phyloP scores from a whole-genome alignment of 2,797 vertebrate species.

The Squalus acanthias region DNA sequence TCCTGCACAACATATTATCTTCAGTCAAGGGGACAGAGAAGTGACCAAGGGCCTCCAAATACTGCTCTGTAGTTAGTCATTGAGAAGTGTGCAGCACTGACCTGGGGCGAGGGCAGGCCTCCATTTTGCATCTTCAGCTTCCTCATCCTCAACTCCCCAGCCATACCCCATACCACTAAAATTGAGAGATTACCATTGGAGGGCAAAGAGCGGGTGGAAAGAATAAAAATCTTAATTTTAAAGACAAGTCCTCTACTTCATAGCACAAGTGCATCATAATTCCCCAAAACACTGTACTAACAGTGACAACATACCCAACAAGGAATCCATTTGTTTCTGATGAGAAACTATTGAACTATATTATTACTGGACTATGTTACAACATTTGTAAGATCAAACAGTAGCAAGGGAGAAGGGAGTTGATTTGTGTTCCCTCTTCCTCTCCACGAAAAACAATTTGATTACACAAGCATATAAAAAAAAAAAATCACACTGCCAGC shows the following conservation, averaged over 20 bases:
- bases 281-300: neutral
- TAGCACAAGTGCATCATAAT: neutral
- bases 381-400: neutral
- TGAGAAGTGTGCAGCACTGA: too few relatives aligned
- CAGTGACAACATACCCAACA: neutral
- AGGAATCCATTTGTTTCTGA: neutral
- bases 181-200: too few relatives aligned
- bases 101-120: too few relatives aligned
- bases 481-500: neutral
- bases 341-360: neutral
- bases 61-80: too few relatives aligned
- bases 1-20: too few relatives aligned
- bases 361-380: neutral
- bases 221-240: neutral
- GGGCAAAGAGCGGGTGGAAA: too few relatives aligned
- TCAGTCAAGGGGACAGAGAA: too few relatives aligned
- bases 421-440: neutral
- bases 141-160: too few relatives aligned
- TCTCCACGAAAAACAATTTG: neutral
- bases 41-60: too few relatives aligned
- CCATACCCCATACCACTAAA: too few relatives aligned
- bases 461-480: neutral
- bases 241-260: neutral
- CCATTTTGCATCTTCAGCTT: too few relatives aligned
- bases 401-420: neutral